These are phyloP conservation scores for Chelonus insularis DNA, from an alignment of 1,140 invertebrate genomes.

Conservation along the genomic window DNA sequence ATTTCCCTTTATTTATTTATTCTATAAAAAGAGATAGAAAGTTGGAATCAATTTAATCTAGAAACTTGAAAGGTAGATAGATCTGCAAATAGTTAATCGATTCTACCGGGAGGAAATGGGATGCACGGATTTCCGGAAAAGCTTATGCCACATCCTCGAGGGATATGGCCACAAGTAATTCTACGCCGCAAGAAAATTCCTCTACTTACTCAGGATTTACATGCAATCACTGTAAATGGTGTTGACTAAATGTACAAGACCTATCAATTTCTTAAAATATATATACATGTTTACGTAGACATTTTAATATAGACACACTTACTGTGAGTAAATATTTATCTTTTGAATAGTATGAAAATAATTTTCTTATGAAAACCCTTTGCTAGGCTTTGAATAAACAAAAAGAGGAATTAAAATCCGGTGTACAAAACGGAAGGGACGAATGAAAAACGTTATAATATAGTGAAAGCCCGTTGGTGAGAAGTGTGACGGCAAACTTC, in stretches of 20 bases:
- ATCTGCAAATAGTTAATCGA: constrained; percentile 26
- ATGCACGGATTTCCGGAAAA: constrained; percentile 28
- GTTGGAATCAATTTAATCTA: too few species aligned
- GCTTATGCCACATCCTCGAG: constrained; percentile 15
- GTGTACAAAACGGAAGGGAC: constrained; percentile 16
- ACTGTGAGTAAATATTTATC: too few species aligned
- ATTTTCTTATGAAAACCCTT: too few species aligned
- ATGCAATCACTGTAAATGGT: constrained; percentile 16
- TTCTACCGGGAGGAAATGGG: constrained; percentile 26
- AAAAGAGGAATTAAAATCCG: constrained; percentile 27
- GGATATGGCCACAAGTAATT: constrained; percentile 25
- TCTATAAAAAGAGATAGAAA: too few species aligned
- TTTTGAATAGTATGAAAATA: too few species aligned
- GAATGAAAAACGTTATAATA: constrained; percentile 10
- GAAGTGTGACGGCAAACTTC: constrained; percentile 27
- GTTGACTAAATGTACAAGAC: too few species aligned
- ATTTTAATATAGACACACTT: too few species aligned
- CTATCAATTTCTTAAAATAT: too few species aligned
- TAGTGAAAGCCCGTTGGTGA: constrained; percentile 23
- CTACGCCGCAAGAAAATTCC: constrained; percentile 1
- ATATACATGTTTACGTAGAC: too few species aligned
- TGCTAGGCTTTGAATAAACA: constrained; percentile 5
- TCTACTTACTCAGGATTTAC: not conserved
- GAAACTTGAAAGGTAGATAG: not conserved
- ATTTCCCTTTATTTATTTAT: too few species aligned